Base-by-base conservation (phyloP, 2,888 invertebrate genomes). In the Celastrina argiolus region DNA sequence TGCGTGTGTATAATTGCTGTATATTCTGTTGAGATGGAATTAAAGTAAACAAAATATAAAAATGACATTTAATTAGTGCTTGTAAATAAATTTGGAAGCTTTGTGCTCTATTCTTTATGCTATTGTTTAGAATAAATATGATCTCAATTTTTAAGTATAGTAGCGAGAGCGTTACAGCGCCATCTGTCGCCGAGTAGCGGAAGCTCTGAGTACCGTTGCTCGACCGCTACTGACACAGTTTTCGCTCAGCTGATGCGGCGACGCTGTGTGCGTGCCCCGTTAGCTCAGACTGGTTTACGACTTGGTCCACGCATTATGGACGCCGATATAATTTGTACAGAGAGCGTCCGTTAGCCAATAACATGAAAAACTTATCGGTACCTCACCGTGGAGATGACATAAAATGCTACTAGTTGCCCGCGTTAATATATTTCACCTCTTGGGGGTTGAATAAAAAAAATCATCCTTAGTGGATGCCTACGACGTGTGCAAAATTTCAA, bases 211-310 rank as follows among this genome's bases (percentile, higher is more conserved):
- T 83, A 84, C 85, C 85, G 87, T 85, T 86, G 76, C 71, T 72
- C 74, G 75, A 84, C 85, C 81, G 83, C 82, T 82, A 82, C 78
- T 91, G 89, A 90, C 89, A 88, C 84, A 91, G 78, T 84, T 90
- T 69, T 71, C 73, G 75, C 82, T 79, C 90, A 90, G 90, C 90
- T 89, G 90, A 79, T 83, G 78, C 70, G 69, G 72, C 76, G 80
- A 75, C 75, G 80, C 36, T 77, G 81, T 83, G 78, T 82, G 81
- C 74, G 76, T 74, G 51, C 51, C 36, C 36, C 51, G 51, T 51
- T 51, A 51, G 18, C 22, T 51, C 22, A 51, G 51, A 51, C 51
- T 51, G 51, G 51, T 51, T 51, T 18, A 16, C 51, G 22, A 36
- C 7, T 8, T 36, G 36, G 36, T 22, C 51, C 22, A 22, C 51